Base-by-base conservation (phyloP, 2,113 vertebrate genomes). In the Myodes glareolus region DNA sequence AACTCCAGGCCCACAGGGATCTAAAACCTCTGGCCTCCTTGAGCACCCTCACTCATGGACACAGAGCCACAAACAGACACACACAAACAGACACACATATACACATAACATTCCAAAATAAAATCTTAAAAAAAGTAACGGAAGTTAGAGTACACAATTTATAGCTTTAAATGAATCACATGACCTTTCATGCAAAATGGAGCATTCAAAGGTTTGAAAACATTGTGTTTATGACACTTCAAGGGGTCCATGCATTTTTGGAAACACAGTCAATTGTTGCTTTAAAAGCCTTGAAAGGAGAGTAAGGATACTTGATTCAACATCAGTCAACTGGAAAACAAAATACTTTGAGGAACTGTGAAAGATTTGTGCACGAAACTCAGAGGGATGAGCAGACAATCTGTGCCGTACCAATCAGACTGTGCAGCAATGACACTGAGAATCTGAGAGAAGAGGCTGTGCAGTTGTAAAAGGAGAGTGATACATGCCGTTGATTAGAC, bases 211-310 rank as follows among this genome's bases (percentile, higher is more conserved):
- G 23, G 9, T 72, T 50, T 52, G 19, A 1, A 72, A 85, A 90
- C 78, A 42, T 65, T 31, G 25, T 21, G 89, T 91, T 92, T 92
- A 23, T 90, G 52, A 90, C 3, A 88, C 70, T 52, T 89, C 45
- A 89, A 50, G 29, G 45, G 33, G 75, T 86, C 50, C 16, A 50
- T 82, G 5, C 17, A n/a, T 95, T 91, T 92, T 70, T 88, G 52
- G 50, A 96, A 92, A 4, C 14, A 87, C 52, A 42, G 31, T 65
- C 72, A 10, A 21, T 33, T 61, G 31, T 92, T 92, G n/a, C 77
- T 76, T n/a, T n/a, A 55, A 84, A 94, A 93, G 21, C 17, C 87
- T 92, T 82, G 75, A 52, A 78, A 75, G 31, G 63, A 81, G 27
- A 47, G 61, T 78, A 52, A 81, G 9, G 65, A 33, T 25, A n/a